Evolutionary conservation across 2,888 invertebrate genomes (phyloP).

Genomic region (Homarus gammarus): DNA sequence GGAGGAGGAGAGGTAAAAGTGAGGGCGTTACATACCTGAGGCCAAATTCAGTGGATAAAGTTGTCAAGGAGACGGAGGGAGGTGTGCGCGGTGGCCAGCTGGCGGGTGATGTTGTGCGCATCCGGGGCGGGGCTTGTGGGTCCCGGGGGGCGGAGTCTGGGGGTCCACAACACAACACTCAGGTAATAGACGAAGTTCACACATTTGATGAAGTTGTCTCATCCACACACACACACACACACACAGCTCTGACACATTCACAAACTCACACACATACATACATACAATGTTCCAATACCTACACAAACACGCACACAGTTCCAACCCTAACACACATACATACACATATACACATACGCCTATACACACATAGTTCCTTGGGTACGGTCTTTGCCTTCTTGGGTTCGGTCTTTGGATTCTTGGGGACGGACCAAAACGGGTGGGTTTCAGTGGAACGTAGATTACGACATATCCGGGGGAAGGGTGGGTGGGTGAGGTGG

Average conservation of each 20-base stretch:
- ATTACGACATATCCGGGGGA: neutral
- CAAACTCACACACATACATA: neutral
- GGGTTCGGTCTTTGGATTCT: neutral
- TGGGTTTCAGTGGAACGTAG: neutral
- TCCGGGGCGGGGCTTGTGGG: neutral
- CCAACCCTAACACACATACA: neutral
- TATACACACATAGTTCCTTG: neutral
- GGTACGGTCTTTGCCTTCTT: no score
- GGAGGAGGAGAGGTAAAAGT: neutral
- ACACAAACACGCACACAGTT: neutral
- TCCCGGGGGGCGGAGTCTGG: slow-evolving; percentile 7
- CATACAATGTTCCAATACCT: slow-evolving; percentile 21
- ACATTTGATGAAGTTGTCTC: slow-evolving; percentile 12
- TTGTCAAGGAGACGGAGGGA: neutral
- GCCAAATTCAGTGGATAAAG: neutral
- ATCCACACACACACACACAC: neutral
- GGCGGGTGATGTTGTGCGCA: neutral
- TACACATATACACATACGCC: slow-evolving; percentile 24
- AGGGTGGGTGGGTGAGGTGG: neutral
- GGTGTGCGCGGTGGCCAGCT: neutral
- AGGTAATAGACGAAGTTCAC: slow-evolving; percentile 9
- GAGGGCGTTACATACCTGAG: neutral
- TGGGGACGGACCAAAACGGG: no score
- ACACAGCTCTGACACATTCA: no score
- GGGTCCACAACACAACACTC: neutral